Conservation (phyloP, 2,797 vertebrate genomes). For the Anguilla pacifica region DNA sequence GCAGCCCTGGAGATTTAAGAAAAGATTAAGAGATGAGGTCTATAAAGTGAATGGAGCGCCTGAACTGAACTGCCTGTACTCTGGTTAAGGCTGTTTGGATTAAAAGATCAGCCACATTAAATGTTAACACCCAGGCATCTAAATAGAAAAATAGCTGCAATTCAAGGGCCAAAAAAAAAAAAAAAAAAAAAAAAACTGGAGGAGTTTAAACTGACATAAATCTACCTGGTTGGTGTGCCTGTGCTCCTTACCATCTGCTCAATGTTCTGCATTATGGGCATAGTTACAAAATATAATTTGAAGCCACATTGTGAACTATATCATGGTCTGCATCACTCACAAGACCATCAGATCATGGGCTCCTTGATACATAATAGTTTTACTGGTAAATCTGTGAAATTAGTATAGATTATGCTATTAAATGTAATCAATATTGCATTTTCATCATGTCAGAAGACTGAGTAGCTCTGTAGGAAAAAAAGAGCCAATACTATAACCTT, state of each 20-base stretch:
- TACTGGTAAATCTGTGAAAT: not conserved
- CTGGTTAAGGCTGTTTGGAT: not conserved
- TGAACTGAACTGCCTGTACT: not conserved
- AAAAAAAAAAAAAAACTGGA: not conserved
- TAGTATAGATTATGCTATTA: slow-evolving; percentile 4
- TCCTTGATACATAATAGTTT: not conserved
- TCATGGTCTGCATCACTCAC: not conserved
- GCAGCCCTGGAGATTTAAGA: not conserved
- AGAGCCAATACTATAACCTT: not conserved
- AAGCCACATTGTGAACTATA: not conserved
- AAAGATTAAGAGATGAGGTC: not conserved
- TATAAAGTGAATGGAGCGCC: not conserved
- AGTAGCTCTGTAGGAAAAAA: not conserved
- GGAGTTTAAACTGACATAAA: not conserved
- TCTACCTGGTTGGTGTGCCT: not conserved
- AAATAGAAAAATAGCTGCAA: not conserved
- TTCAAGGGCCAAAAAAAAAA: not conserved
- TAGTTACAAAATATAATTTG: not conserved
- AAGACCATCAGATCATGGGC: not conserved
- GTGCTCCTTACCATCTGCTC: not conserved
- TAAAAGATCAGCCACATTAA: not conserved
- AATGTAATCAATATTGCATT: not conserved
- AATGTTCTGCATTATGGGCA: not conserved
- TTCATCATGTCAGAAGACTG: not conserved
- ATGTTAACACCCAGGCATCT: not conserved